phyloP scores from a whole-genome alignment of 1,140 invertebrate species.

The Saccostrea glomerata region DNA sequence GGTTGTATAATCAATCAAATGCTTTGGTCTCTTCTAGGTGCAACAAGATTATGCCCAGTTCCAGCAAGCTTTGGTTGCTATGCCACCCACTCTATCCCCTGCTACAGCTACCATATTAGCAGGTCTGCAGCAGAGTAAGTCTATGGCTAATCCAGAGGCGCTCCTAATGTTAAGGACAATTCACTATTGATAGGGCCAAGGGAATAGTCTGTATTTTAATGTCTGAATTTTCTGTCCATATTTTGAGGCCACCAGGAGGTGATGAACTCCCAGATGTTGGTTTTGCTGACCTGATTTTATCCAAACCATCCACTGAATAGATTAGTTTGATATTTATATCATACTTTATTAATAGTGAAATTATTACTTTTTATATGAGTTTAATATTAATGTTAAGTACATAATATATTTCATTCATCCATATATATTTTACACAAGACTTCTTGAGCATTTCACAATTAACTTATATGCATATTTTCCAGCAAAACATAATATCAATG shows the following conservation, averaged over 20 bases:
- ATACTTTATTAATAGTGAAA: background rate
- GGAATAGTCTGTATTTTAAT: constrained; percentile 12
- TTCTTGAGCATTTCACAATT: background rate
- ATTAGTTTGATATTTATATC: background rate
- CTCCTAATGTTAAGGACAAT: constrained; percentile 42
- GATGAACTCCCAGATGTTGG: background rate
- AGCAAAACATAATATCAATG: too few relatives aligned
- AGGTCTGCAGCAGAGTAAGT: constrained; percentile 77
- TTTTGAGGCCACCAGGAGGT: constrained; percentile 5
- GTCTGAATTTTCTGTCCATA: constrained; percentile 22
- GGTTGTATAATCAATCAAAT: constrained; percentile 32
- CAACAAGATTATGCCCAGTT: constrained; percentile 86
- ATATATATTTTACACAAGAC: background rate
- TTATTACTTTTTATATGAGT: background rate
- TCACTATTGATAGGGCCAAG: background rate
- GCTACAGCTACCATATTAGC: constrained; percentile 69
- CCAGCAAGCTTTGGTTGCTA: constrained; percentile 79
- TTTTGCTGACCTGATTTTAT: background rate
- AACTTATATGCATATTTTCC: background rate
- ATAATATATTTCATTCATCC: background rate
- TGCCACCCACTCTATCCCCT: constrained; percentile 71
- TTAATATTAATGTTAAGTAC: background rate
- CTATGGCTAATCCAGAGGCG: constrained; percentile 48
- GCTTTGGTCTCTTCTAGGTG: constrained; percentile 74
- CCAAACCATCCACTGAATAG: background rate